Conservation (phyloP, 2,797 vertebrate genomes). For the Buphagus erythrorhynchus region DNA sequence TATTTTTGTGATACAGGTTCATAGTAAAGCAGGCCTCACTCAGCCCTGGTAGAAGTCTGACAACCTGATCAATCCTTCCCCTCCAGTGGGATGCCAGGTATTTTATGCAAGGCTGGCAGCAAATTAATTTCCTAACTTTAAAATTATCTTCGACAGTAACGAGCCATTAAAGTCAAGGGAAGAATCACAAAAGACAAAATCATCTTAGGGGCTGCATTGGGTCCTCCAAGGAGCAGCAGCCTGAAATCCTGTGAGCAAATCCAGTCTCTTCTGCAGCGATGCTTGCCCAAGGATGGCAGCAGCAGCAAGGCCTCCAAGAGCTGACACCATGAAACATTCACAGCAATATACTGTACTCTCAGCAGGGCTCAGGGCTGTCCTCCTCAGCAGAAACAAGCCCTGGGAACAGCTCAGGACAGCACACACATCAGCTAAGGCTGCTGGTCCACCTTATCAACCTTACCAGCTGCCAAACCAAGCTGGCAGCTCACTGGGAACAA, state of each 20-base stretch:
- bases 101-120: neutral
- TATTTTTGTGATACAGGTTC: neutral
- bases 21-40: neutral
- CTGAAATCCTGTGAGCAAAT: neutral
- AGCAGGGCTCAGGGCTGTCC: neutral
- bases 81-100: neutral
- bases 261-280: fast-evolving
- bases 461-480: neutral
- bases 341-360: fast-evolving
- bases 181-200: neutral
- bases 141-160: neutral
- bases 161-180: neutral
- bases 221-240: neutral
- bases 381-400: neutral
- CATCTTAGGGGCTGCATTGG: neutral
- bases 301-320: neutral
- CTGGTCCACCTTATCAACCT: neutral
- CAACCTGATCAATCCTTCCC: neutral
- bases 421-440: neutral
- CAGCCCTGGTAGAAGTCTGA: neutral
- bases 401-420: neutral
- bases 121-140: neutral
- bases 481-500: neutral
- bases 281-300: fast-evolving
- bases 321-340: neutral